Evolutionary conservation across 2,797 vertebrate genomes (phyloP), one percentile per base, ranked within the genome.

Genomic region (Sebastes trivittatus): DNA sequence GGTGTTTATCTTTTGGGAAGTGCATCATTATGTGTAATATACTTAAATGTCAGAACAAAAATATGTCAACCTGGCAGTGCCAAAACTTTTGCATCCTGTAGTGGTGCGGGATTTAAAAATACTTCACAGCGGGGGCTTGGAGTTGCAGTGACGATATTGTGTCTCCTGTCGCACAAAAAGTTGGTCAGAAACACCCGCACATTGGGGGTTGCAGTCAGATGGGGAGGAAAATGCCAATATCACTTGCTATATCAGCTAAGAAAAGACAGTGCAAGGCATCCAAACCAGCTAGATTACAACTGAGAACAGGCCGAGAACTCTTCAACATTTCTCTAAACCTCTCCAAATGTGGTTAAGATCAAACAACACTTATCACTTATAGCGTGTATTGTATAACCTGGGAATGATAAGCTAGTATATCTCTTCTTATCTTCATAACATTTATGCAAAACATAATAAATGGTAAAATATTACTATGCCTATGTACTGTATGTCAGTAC

Each of bases 1-100:
- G 52, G 84, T 95, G 91, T 95, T 95, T 95, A 92, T 92, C 86
- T 93, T 93, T 86, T 76, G 81, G 80, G 88, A 92, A 94, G 80
- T 91, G 85, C 93, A 93, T 94, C 89, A 95, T 95, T 96, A 95
- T 92, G 92, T 90, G 80, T 80, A 92, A 90, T 83, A 89, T 83
- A 84, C 85, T 90, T 87, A 84, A 94, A 94, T 90, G 89, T 90
- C 80, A 81, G 81, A 87, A 89, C 93, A 89, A 89, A 95, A 94
- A 94, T 94, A 95, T 89, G 86, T 86, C 85, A 86, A 84, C 66
- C 83, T 87, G 80, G 82, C 74, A 82, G 81, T 65, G 73, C 30
- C 59, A 82, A 81, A 82, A 75, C 11, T 3, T 25, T 68, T 11
- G 70, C 30, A 68, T 85, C 78, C 68, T 87, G 77, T 74, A 84